These are phyloP conservation scores for Melanotaenia trifasciata DNA, from an alignment of 2,797 vertebrate genomes.

Conservation along the genomic window DNA sequence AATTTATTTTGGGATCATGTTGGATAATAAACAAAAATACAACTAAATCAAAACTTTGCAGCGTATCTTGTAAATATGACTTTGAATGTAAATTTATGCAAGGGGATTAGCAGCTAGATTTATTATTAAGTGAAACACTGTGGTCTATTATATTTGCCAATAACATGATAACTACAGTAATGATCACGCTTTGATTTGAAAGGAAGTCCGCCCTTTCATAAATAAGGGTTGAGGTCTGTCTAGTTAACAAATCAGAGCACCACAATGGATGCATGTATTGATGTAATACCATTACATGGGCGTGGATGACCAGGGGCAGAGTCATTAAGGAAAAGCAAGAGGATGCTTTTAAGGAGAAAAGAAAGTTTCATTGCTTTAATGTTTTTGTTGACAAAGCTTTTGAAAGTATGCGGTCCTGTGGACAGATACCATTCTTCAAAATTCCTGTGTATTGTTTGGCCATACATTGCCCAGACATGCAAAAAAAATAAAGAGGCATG, in stretches of 20 bases:
- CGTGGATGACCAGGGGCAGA: slow-evolving; percentile 43
- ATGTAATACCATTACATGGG: slow-evolving; percentile 44
- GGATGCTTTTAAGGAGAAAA: slow-evolving; percentile 2
- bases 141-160: neutral
- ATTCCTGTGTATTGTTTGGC: neutral
- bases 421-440: too few species aligned
- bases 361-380: neutral
- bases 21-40: neutral
- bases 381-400: neutral
- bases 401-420: neutral
- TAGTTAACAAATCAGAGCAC: slow-evolving; percentile 56
- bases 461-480: neutral
- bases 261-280: slow-evolving; percentile 57
- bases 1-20: neutral
- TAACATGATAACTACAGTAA: slow-evolving; percentile 22
- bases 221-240: slow-evolving; percentile 45
- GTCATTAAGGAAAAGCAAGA: slow-evolving; percentile 4
- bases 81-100: neutral
- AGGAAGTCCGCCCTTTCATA: slow-evolving; percentile 44
- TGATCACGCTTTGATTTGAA: slow-evolving; percentile 50
- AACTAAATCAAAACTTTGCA: neutral
- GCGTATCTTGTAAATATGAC: neutral
- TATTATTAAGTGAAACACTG: slow-evolving; percentile 8
- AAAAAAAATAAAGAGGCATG: slow-evolving; percentile 5
- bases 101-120: slow-evolving; percentile 7